Conservation (phyloP, 2,888 invertebrate species). For the Cryptus viduatorius region DNA sequence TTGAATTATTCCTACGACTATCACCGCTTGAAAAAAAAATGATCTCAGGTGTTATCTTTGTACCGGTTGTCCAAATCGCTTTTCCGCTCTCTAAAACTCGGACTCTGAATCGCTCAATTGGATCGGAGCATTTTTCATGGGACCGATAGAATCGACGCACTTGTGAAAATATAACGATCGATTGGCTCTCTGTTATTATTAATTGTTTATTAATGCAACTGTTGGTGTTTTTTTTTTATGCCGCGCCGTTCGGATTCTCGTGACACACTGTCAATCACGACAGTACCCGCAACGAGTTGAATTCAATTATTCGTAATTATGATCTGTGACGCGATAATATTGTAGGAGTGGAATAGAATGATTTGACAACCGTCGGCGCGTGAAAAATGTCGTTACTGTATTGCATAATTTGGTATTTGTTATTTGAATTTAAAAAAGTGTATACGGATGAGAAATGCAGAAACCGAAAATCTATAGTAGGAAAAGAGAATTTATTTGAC, state of each 20-base stretch:
- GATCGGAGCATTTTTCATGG: constrained; percentile 33
- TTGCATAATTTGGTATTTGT: constrained; percentile 78
- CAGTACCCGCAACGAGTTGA: not conserved
- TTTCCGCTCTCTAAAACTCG: constrained; percentile 10
- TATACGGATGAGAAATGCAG: constrained; percentile 59
- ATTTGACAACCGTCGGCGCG: constrained; percentile 10
- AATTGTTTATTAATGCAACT: constrained; percentile 4
- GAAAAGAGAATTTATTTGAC: constrained; percentile 67
- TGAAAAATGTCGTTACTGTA: constrained; percentile 59
- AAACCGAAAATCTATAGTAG: constrained; percentile 59
- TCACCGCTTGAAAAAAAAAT: not conserved
- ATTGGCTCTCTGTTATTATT: constrained; percentile 49
- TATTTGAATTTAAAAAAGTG: constrained; percentile 77
- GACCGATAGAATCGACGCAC: not conserved
- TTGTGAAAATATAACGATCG: constrained; percentile 15
- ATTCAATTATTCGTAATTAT: not conserved
- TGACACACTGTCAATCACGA: not conserved
- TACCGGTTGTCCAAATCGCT: constrained; percentile 28
- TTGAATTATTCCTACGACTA: constrained; percentile 37
- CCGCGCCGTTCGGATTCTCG: constrained; percentile 12
- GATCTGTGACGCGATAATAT: not conserved
- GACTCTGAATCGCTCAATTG: constrained; percentile 13
- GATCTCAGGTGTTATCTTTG: constrained; percentile 8
- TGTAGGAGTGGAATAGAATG: not conserved
- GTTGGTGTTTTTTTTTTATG: constrained; percentile 59